These are phyloP conservation scores for Origma solitaria DNA, from an alignment of 2,113 vertebrate species.

Conservation along the genomic window DNA sequence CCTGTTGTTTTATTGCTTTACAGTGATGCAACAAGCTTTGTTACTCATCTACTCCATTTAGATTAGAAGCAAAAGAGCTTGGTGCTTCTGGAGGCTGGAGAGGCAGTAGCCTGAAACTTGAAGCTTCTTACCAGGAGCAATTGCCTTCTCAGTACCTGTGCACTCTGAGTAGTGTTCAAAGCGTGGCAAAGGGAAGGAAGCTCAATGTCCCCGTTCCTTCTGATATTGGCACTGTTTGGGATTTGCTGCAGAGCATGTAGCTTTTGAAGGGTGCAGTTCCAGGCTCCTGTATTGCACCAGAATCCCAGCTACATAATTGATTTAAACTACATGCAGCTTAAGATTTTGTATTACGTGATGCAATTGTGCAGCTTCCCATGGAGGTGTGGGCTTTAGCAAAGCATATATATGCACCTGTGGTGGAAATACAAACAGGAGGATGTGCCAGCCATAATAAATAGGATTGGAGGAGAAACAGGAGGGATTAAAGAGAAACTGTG, in stretches of 20 bases:
- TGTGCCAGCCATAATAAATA: neutral
- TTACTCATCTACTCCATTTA: neutral
- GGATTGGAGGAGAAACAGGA: neutral
- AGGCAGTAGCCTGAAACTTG: neutral
- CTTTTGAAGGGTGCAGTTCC: neutral
- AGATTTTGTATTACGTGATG: neutral
- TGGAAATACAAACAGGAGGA: neutral
- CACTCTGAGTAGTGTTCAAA: neutral
- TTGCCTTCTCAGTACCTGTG: neutral
- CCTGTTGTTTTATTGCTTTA: neutral
- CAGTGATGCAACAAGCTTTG: neutral
- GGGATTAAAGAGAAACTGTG: neutral
- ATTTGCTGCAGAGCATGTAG: neutral
- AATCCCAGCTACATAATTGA: neutral
- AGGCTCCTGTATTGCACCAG: neutral
- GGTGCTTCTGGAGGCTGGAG: neutral
- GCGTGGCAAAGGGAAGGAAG: neutral
- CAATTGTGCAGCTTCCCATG: neutral
- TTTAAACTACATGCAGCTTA: neutral
- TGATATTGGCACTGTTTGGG: neutral
- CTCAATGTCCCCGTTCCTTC: neutral
- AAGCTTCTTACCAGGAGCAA: neutral
- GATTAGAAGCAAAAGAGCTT: neutral
- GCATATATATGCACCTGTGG: neutral
- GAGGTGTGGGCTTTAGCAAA: neutral